A percentile compares a stretch with the other conserved stretches of the same genome.
Conservation (phyloP, 2,113 vertebrate species). For the Stictonetta naevosa region DNA sequence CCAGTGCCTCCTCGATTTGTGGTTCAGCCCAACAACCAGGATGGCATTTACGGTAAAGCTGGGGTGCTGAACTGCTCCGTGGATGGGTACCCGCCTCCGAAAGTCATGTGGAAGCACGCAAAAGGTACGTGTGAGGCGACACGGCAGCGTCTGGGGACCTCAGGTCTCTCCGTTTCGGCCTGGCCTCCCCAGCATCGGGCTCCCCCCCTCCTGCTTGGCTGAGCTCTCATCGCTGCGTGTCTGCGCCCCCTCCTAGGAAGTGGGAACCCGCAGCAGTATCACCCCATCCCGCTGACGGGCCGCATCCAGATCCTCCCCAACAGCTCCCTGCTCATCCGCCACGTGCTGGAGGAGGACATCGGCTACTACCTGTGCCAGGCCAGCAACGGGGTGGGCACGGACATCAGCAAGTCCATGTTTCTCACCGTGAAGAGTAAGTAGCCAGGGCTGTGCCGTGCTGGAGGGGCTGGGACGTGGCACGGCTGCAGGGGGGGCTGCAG, state of each 20-base stretch:
- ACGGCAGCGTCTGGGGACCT: accelerated
- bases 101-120: slow-evolving; percentile 99
- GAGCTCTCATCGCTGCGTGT: not conserved
- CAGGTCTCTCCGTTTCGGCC: accelerated
- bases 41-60: slow-evolving; percentile 96
- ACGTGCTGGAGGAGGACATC: slow-evolving; percentile 96
- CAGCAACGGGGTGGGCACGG: slow-evolving; percentile 96
- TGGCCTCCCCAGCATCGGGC: accelerated
- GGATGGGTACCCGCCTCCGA: slow-evolving; percentile 95
- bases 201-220: accelerated
- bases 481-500: not conserved
- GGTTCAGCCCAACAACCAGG: slow-evolving; percentile 98
- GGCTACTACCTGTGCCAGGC: slow-evolving; percentile 99
- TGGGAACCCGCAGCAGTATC: slow-evolving; percentile 97
- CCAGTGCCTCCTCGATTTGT: slow-evolving; percentile 96
- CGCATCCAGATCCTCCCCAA: slow-evolving; percentile 98
- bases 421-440: slow-evolving; percentile 97
- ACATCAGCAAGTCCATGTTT: slow-evolving; percentile 99
- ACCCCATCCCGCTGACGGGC: slow-evolving; percentile 94
- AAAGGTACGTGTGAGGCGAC: slow-evolving; percentile 80
- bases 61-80: slow-evolving; percentile 97
- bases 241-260: slow-evolving; percentile 78
- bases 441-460: accelerated
- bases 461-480: not conserved
- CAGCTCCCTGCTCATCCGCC: slow-evolving; percentile 94